Percentiles rank a stretch among this genome's conserved stretches.
phyloP scores from a whole-genome alignment of 1,140 invertebrate species.

The Drosophila ambigua region DNA sequence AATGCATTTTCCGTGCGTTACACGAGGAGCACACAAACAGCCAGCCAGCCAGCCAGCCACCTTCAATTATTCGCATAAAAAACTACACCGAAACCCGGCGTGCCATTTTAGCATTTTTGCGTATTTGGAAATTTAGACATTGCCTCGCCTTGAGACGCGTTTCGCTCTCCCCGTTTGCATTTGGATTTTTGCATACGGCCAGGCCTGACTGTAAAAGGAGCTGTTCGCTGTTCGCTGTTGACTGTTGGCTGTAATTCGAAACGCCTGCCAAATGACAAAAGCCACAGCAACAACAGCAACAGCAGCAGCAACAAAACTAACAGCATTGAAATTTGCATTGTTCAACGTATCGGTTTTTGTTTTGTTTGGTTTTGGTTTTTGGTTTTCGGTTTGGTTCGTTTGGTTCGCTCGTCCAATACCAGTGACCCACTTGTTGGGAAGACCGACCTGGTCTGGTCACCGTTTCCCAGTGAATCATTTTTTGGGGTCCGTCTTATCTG shows the following conservation, averaged over 20 bases:
- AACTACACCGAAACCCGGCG: conserved; percentile 41
- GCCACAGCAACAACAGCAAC: conserved; percentile 30
- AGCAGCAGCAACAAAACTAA: conserved; percentile 19
- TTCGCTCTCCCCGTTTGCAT: conserved; percentile 1
- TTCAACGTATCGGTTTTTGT: conserved; percentile 49
- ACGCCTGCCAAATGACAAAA: conserved; percentile 66
- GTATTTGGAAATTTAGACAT: conserved; percentile 76
- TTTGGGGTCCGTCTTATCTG: conserved; percentile 59
- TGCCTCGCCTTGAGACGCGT: conserved; percentile 25
- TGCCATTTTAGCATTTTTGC: conserved; percentile 70
- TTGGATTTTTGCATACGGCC: conserved; percentile 45
- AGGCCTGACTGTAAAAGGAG: conserved; percentile 17
- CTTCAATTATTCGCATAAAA: conserved; percentile 55
- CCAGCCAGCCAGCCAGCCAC: conserved; percentile 24
- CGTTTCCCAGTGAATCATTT: conserved; percentile 58
- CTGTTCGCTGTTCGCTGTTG: conserved; percentile 58
- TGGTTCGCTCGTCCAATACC: conserved; percentile 41
- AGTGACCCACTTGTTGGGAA: conserved; percentile 40
- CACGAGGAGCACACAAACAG: background rate
- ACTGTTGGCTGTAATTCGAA: conserved; percentile 63
- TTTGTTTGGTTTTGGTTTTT: conserved; percentile 26
- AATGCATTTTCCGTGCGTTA: conserved; percentile 49
- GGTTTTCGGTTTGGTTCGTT: conserved; percentile 49
- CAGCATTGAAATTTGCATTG: conserved; percentile 56
- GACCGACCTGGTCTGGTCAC: background rate